Base-by-base conservation (phyloP, 2,888 invertebrate genomes). In the Petrophora chlorosata region DNA sequence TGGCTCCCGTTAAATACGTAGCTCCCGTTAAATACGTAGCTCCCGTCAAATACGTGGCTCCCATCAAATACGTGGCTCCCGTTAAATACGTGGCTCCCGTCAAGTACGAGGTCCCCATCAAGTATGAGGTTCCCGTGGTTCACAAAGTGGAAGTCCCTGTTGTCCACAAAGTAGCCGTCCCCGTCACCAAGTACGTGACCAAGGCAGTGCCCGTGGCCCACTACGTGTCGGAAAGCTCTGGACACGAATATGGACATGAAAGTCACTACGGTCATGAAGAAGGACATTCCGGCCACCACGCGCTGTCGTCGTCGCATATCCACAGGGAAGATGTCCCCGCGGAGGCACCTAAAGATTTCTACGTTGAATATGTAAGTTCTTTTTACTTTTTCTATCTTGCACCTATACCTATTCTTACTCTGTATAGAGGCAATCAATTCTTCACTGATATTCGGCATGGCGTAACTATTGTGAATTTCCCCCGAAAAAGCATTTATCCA, bases 281-380 rank as follows among this genome's bases (percentile, higher is more conserved):
- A n/a, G n/a, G n/a, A n/a, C 22, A 14, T 13, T 13, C 34, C 5
- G 33, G 33, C 8, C 46, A 46, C 29, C 60, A 39, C 7, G 78
- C 78, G 3, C 69, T 82, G 1, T 79, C 85, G 2, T 79, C 80
- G 0, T 87, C 90, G 58, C 75, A 82, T 56, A 79, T 84, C 19
- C 71, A 76, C 43, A 82, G 63, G 47, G 80, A 75, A 51, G 79
- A 77, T 50, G 61, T 65, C 5, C 70, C 70, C 9, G 63, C 62
- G 25, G 45, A 63, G 36, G 52, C 90, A 59, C 54, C 91, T 10
- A 62, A 69, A 61, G 68, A 63, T 39, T 72, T 67, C 30, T 56
- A 62, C 12, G 65, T 65, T 9, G 52, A 66, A 38, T 63, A 70
- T 40, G 71, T 74, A 52, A 53, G 73, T 61, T 12, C 0, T 19